phyloP scores from a whole-genome alignment of 2,797 vertebrate species.

The Todus mexicanus region DNA sequence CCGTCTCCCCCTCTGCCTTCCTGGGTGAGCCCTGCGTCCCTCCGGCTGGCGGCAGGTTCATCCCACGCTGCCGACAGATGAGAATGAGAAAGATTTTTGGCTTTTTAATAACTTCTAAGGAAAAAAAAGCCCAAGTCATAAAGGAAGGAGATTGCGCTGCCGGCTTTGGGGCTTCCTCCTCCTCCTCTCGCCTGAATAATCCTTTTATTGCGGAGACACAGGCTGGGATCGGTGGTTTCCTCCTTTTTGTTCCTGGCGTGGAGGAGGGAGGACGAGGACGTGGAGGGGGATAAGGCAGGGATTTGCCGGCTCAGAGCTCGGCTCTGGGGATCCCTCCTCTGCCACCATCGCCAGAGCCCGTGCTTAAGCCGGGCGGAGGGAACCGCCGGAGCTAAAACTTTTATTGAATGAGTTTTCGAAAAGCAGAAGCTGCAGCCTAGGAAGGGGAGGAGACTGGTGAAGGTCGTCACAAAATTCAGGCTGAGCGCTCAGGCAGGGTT shows the following conservation, averaged over 20 bases:
- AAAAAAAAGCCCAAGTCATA: not conserved
- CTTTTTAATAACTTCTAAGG: not conserved
- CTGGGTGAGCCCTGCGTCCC: slow-evolving; percentile 78
- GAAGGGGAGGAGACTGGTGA: not conserved
- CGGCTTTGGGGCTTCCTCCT: not conserved
- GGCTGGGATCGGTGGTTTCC: not conserved
- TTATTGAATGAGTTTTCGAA: not conserved
- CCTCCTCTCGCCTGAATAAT: slow-evolving; percentile 3
- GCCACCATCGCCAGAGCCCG: fast-evolving
- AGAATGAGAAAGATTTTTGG: not conserved
- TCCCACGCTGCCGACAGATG: not conserved
- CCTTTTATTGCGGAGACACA: not conserved
- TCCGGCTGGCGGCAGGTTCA: not conserved
- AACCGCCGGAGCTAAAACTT: fast-evolving
- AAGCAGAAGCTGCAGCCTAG: not conserved
- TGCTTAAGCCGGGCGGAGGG: not conserved
- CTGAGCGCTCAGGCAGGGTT: not conserved
- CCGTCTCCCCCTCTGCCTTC: slow-evolving; percentile 95
- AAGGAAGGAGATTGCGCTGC: not conserved
- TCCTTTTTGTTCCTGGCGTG: not conserved
- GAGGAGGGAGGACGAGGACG: not conserved
- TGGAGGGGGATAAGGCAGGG: fast-evolving
- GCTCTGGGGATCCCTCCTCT: not conserved
- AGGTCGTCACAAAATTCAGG: not conserved
- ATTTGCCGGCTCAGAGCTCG: not conserved